Conservation (phyloP, 2,113 vertebrate species). For the Phalacrocorax pelagicus region DNA sequence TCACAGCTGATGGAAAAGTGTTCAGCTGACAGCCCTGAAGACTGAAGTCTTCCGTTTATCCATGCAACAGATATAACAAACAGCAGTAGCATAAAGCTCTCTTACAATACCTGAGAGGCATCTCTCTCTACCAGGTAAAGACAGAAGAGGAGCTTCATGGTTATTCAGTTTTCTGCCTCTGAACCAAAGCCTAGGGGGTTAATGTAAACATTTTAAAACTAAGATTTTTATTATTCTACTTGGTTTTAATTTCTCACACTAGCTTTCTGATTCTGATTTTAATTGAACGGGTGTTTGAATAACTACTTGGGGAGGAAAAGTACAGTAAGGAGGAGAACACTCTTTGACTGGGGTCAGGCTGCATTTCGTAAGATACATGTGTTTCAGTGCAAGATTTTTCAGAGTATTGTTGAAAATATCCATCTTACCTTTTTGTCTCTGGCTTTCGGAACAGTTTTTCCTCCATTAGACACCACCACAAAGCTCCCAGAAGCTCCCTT, state of each 20-base stretch:
- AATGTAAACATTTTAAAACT: background rate
- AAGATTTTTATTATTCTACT: background rate
- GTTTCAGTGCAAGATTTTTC: background rate
- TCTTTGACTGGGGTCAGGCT: background rate
- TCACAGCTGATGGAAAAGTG: background rate
- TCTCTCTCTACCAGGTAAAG: background rate
- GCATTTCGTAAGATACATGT: background rate
- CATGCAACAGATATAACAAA: background rate
- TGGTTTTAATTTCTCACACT: background rate
- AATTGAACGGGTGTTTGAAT: background rate
- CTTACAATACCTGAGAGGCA: background rate
- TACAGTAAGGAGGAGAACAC: background rate
- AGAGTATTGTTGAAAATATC: background rate
- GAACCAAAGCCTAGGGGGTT: background rate
- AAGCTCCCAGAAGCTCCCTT: constrained; percentile 97
- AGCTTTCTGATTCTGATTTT: background rate
- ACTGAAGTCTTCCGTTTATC: background rate
- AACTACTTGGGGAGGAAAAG: background rate
- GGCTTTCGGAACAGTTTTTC: constrained; percentile 81
- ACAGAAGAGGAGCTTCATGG: background rate
- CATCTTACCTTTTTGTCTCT: constrained; percentile 83
- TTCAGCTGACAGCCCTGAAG: background rate
- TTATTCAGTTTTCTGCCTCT: constrained; percentile 9
- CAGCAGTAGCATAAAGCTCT: background rate
- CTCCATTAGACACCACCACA: constrained; percentile 81